Base-by-base conservation (phyloP, 1,140 invertebrate species). In the Drosophila elegans region DNA sequence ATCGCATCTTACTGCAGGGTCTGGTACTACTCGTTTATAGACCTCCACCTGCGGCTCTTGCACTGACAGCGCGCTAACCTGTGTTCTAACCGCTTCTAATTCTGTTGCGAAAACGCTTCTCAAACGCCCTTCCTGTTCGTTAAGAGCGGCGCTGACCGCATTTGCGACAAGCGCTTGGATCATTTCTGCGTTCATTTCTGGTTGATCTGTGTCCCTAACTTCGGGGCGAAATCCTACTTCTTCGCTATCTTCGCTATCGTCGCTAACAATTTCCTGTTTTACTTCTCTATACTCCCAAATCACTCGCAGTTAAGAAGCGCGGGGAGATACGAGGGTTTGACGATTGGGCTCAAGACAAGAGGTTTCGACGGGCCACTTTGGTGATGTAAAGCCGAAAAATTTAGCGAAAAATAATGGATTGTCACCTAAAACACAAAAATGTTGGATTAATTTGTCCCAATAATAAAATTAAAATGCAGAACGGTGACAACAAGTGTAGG, bases 1-100 rank as follows among this genome's bases (percentile, higher is more conserved):
- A 34, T 72, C 60, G 25, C 68, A 72, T 32, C 2, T 64, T 44
- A 64, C 3, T 12, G 1, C 25, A 21, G 51, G 42, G 51, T 71
- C 7, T 1, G 44, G 44, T 13, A 29, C 38, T 39, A 9, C 51
- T 11, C 42, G 46, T 48, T 69, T 4, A 11, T 25, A 25, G 9
- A 13, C 21, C 21, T 64, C 51, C 1, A 54, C 27, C 36, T 53
- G 45, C 27, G 57, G 67, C 44, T 44, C 34, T 25, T 42, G 21
- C n/a, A 45, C 45, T 38, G 16, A 61, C 25, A 0, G 32, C 12
- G 27, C 16, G n/a, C n/a, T n/a, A n/a, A n/a, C n/a, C n/a, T n/a
- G n/a, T n/a, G n/a, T n/a, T n/a, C n/a, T n/a, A n/a, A n/a, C n/a
- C n/a, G n/a, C n/a, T n/a, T n/a, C n/a, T n/a, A n/a, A n/a, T n/a